A percentile compares a stretch with the other conserved stretches of the same genome.
Evolutionary conservation across 2,797 vertebrate genomes (phyloP).

Genomic region (Clarias pachynema): DNA sequence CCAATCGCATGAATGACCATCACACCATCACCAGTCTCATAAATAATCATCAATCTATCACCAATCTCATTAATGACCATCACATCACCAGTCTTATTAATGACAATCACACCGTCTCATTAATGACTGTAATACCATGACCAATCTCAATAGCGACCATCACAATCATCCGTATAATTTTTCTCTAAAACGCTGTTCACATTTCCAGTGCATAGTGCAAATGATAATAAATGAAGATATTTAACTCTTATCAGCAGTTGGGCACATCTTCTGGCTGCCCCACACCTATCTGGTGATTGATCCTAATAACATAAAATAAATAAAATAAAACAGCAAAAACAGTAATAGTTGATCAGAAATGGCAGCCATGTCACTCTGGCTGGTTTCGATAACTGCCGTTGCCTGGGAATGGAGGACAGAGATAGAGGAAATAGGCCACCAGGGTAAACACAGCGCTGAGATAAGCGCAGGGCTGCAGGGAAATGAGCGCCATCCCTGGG

Average conservation of each 20-base stretch:
- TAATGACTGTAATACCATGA: neutral
- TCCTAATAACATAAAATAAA: neutral
- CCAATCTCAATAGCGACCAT: neutral
- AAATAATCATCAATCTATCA: no score
- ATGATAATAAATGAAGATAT: neutral
- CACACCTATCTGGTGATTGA: neutral
- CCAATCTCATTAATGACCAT: neutral
- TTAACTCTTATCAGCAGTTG: neutral
- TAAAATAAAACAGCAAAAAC: neutral
- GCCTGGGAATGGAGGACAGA: slow-evolving; percentile 38
- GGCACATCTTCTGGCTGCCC: neutral
- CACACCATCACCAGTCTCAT: neutral
- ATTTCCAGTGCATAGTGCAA: neutral
- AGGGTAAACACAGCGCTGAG: slow-evolving; percentile 58
- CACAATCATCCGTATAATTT: neutral
- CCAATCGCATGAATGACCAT: neutral
- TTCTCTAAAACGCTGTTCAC: neutral
- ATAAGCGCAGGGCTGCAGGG: slow-evolving; percentile 57
- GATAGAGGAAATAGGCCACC: slow-evolving; percentile 34
- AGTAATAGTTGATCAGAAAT: neutral
- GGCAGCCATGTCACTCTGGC: slow-evolving; percentile 3
- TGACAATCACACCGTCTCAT: neutral
- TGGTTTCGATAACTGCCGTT: slow-evolving; percentile 41
- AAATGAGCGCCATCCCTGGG: slow-evolving; percentile 39
- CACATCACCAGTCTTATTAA: neutral